Evolutionary conservation across 2,888 invertebrate genomes (phyloP).

Genomic region (Eristalis arbustorum): DNA sequence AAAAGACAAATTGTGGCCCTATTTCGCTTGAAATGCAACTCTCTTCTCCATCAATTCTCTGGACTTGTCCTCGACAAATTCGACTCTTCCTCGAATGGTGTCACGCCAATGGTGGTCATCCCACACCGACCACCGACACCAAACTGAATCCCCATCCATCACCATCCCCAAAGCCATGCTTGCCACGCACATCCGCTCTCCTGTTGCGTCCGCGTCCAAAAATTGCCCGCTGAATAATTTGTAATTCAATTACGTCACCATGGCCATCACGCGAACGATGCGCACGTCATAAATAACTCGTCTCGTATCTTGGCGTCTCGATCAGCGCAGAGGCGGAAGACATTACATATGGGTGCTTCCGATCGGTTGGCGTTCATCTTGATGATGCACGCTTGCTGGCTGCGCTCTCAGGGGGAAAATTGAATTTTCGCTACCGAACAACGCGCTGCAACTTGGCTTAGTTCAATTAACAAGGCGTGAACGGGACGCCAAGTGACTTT

Average conservation of each 20-base stretch:
- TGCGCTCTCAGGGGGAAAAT: conserved; percentile 44
- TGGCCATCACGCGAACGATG: conserved; percentile 51
- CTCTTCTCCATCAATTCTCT: too few relatives aligned
- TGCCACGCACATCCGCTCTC: background rate
- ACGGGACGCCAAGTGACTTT: conserved; percentile 49
- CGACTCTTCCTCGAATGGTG: too few relatives aligned
- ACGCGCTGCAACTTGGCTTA: conserved; percentile 50
- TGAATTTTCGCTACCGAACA: conserved; percentile 62
- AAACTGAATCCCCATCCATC: too few relatives aligned
- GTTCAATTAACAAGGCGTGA: conserved; percentile 68
- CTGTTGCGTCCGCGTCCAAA: conserved; percentile 1
- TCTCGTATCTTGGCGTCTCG: conserved; percentile 41
- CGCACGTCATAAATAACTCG: conserved; percentile 63
- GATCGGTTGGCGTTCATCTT: conserved; percentile 31
- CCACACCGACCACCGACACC: too few relatives aligned
- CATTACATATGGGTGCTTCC: conserved; percentile 41
- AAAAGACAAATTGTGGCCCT: too few relatives aligned
- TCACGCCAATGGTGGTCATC: too few relatives aligned
- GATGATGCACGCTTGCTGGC: background rate
- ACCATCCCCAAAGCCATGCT: too few relatives aligned
- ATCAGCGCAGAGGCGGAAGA: conserved; percentile 37
- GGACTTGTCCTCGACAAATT: too few relatives aligned
- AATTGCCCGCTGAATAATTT: conserved; percentile 31
- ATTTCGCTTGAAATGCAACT: too few relatives aligned
- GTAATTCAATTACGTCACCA: conserved; percentile 58